These are phyloP conservation scores for Cordylochernes scorpioides DNA, from an alignment of 2,888 invertebrate species.

Conservation along the genomic window DNA sequence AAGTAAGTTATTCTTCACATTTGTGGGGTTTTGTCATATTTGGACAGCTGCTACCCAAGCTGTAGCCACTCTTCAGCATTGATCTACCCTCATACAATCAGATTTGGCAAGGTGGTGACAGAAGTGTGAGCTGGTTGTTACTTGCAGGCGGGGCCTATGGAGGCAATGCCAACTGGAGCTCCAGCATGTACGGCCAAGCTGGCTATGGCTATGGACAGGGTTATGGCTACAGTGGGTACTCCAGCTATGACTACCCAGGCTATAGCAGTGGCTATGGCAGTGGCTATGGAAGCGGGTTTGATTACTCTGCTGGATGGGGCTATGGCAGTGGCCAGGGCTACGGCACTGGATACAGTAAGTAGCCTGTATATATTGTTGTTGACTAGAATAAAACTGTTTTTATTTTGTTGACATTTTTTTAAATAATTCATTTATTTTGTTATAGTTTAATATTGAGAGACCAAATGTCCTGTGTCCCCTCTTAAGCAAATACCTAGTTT, in stretches of 20 bases:
- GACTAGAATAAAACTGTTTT: not conserved
- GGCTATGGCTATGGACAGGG: slow-evolving; percentile 20
- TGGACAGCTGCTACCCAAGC: too few relatives aligned
- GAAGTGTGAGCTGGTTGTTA: not conserved
- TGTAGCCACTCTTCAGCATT: too few relatives aligned
- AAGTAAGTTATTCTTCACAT: slow-evolving; percentile 1
- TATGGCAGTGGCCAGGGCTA: slow-evolving; percentile 15
- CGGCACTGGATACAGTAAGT: slow-evolving; percentile 9
- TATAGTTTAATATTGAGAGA: too few relatives aligned
- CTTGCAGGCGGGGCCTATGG: slow-evolving; percentile 13
- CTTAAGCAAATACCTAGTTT: too few relatives aligned
- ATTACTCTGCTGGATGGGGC: slow-evolving; percentile 24
- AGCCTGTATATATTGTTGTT: too few relatives aligned
- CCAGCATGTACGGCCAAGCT: slow-evolving; percentile 20
- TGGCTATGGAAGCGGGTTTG: slow-evolving; percentile 24
- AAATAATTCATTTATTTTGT: too few relatives aligned
- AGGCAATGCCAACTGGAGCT: slow-evolving; percentile 17
- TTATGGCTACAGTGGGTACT: slow-evolving; percentile 23
- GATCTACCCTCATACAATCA: not conserved
- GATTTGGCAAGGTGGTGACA: not conserved
- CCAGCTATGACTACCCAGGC: slow-evolving; percentile 20
- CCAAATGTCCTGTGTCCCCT: too few relatives aligned
- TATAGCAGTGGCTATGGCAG: slow-evolving; percentile 36
- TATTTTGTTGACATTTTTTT: too few relatives aligned
- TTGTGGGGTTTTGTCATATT: slow-evolving; percentile 3